Percentiles rank a stretch among this genome's conserved stretches.
phyloP scores from a whole-genome alignment of 2,797 vertebrate species.

The Protonibea diacanthus region DNA sequence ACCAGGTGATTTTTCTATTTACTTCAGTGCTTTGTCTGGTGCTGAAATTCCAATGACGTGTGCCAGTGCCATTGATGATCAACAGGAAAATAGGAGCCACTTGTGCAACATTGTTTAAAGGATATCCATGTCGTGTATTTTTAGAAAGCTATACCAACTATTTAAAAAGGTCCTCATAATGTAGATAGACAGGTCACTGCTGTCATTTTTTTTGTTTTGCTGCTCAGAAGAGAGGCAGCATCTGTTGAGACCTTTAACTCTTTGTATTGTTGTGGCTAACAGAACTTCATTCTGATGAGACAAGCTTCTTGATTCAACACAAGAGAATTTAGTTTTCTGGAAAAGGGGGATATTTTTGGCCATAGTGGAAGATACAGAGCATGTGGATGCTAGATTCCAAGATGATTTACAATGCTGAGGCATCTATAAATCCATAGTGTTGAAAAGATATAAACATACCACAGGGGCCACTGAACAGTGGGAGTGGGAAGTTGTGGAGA shows the following conservation, averaged over 20 bases:
- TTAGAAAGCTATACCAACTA: constrained; percentile 77
- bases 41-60: constrained; percentile 12
- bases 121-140: constrained; percentile 77
- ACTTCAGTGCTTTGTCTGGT: neutral
- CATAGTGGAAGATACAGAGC: constrained; percentile 49
- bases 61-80: constrained; percentile 33
- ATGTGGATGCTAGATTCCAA: constrained; percentile 69
- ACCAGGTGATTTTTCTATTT: neutral
- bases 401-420: constrained; percentile 71
- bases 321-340: constrained; percentile 61
- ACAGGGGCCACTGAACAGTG: constrained; percentile 67
- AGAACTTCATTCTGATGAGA: constrained; percentile 64
- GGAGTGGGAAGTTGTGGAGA: constrained; percentile 72
- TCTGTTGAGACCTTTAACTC: constrained; percentile 63
- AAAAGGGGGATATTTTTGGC: constrained; percentile 76
- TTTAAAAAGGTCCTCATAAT: constrained; percentile 75
- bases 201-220: constrained; percentile 59
- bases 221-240: constrained; percentile 47
- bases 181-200: constrained; percentile 52
- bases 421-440: constrained; percentile 77
- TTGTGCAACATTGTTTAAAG: constrained; percentile 78
- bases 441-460: constrained; percentile 78
- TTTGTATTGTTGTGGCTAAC: constrained; percentile 52
- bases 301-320: constrained; percentile 74
- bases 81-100: constrained; percentile 72